These are phyloP conservation scores for Ostrea edulis DNA, from an alignment of 1,140 invertebrate genomes.

Conservation along the genomic window DNA sequence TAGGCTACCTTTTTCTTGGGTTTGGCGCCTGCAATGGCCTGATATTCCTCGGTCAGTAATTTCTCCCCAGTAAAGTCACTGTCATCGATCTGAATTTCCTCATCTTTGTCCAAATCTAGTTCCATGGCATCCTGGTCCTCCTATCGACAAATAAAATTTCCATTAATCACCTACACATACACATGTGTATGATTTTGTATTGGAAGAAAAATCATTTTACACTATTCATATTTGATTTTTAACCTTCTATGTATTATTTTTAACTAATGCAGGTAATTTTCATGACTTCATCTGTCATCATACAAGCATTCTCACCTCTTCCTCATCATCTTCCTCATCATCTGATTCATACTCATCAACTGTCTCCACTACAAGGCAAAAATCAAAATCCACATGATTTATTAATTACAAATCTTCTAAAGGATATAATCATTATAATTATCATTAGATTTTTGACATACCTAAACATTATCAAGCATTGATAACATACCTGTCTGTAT, in stretches of 20 bases:
- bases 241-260: too few species aligned
- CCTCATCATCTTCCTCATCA: slow-evolving; percentile 79
- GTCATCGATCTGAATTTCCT: slow-evolving; percentile 76
- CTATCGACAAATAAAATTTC: slow-evolving; percentile 55
- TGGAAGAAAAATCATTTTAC: too few species aligned
- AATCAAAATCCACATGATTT: neutral
- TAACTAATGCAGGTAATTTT: too few species aligned
- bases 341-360: slow-evolving; percentile 76
- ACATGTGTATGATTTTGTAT: too few species aligned
- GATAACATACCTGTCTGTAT: too few species aligned
- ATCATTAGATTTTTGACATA: too few species aligned
- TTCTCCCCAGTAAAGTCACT: slow-evolving; percentile 79
- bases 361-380: slow-evolving; percentile 66
- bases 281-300: neutral
- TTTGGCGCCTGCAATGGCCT: slow-evolving; percentile 49
- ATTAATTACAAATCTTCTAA: neutral
- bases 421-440: too few species aligned
- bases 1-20: slow-evolving; percentile 65
- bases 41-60: slow-evolving; percentile 78
- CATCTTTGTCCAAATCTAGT: slow-evolving; percentile 81
- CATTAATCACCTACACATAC: neutral
- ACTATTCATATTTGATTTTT: too few species aligned
- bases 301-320: slow-evolving; percentile 66
- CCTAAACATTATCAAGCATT: too few species aligned
- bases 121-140: slow-evolving; percentile 82